phyloP scores from a whole-genome alignment of 2,888 invertebrate species.

The Eudasyphora cyanicolor region DNA sequence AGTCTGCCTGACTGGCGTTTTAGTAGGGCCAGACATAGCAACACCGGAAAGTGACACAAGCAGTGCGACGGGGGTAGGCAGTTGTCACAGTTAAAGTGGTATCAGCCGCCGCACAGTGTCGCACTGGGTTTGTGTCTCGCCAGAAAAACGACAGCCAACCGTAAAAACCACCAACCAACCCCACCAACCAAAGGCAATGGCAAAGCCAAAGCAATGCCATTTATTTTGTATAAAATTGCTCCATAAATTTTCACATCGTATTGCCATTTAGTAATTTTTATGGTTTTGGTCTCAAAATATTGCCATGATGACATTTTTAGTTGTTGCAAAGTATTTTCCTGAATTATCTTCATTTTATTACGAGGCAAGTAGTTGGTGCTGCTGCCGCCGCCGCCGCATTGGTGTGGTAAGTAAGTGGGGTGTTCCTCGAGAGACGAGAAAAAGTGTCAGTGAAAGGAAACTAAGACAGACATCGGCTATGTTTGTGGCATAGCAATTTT shows the following conservation, averaged over 20 bases:
- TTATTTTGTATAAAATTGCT: constrained; percentile 69
- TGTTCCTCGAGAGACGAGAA: not conserved
- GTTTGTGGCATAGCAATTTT: not conserved
- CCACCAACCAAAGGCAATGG: not conserved
- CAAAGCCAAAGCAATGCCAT: constrained; percentile 55
- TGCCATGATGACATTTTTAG: constrained; percentile 66
- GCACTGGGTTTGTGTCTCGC: constrained; percentile 54
- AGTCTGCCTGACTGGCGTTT: constrained; percentile 8
- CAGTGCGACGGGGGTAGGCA: no score
- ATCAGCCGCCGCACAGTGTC: not conserved
- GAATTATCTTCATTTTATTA: constrained; percentile 64
- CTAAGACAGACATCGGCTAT: not conserved
- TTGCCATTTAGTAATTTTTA: constrained; percentile 69
- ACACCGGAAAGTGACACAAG: constrained; percentile 18
- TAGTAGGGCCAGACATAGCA: not conserved
- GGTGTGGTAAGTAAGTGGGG: not conserved
- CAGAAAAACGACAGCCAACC: constrained; percentile 26
- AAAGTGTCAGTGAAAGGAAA: not conserved
- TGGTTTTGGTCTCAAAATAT: constrained; percentile 66
- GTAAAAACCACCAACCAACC: not conserved
- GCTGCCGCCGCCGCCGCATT: not conserved
- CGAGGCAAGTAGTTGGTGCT: constrained; percentile 46
- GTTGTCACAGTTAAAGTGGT: constrained; percentile 42
- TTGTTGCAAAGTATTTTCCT: constrained; percentile 65
- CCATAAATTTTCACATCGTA: constrained; percentile 69